Evolutionary conservation across 2,888 invertebrate species (phyloP).

Genomic region (Magallana nippona): DNA sequence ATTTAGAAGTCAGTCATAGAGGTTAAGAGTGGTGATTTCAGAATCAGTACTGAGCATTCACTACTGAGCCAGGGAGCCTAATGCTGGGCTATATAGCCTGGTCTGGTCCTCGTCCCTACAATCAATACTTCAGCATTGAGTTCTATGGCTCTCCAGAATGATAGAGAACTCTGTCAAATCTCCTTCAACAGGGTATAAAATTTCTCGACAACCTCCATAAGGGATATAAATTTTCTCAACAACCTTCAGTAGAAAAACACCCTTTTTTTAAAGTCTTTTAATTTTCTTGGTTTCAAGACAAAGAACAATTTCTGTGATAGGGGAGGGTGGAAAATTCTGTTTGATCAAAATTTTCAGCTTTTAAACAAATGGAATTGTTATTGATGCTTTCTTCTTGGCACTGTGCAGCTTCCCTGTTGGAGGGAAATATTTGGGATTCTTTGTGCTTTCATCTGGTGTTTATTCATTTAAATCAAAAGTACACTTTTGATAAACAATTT

Average conservation of each 20-base stretch:
- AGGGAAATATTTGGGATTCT: no score
- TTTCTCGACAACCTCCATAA: neutral
- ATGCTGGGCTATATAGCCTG: neutral
- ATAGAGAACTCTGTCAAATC: constrained; percentile 10
- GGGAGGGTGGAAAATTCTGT: no score
- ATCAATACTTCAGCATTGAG: constrained; percentile 13
- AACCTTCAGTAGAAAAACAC: neutral
- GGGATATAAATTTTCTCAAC: neutral
- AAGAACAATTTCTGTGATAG: no score
- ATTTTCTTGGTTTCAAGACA: no score
- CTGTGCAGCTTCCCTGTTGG: no score
- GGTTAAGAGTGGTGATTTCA: neutral
- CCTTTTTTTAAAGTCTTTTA: no score
- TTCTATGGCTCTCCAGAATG: neutral
- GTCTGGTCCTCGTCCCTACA: neutral
- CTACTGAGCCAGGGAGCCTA: neutral
- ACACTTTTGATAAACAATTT: no score
- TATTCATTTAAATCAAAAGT: no score
- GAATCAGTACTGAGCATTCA: neutral
- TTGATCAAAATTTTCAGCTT: no score
- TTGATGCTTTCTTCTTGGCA: no score
- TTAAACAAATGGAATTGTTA: no score
- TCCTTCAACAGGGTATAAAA: constrained; percentile 11
- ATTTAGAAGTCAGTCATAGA: neutral
- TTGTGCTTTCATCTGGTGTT: no score